Percentiles rank a stretch among this genome's conserved stretches.
These are phyloP conservation scores for Petrocephalus sullivani DNA, from an alignment of 2,797 vertebrate species.

Conservation along the genomic window DNA sequence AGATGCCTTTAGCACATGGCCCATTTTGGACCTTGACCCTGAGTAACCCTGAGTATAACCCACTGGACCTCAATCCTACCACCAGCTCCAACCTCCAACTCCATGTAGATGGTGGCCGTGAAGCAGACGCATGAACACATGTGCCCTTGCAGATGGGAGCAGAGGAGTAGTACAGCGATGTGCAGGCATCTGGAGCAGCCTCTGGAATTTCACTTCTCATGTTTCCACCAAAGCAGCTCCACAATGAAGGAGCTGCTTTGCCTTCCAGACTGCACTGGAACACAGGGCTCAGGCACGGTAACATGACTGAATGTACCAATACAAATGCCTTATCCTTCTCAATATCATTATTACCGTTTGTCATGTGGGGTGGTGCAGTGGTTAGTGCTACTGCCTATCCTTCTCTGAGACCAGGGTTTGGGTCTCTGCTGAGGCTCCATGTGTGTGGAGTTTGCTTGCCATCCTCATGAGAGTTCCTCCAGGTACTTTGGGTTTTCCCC, in stretches of 20 bases:
- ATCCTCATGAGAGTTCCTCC: neutral
- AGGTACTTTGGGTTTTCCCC: neutral
- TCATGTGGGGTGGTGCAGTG: neutral
- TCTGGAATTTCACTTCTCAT: neutral
- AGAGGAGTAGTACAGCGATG: neutral
- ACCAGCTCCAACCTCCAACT: neutral
- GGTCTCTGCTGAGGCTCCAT: neutral
- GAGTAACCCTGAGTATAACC: slow-evolving; percentile 52
- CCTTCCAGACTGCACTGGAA: neutral
- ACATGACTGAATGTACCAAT: neutral
- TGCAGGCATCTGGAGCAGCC: neutral
- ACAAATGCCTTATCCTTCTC: neutral
- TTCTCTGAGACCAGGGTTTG: neutral
- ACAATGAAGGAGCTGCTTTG: neutral
- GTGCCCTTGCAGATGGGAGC: neutral
- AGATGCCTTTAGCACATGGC: slow-evolving; percentile 56
- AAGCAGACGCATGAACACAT: neutral
- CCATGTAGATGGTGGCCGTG: neutral
- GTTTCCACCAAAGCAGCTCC: neutral
- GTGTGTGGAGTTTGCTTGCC: neutral
- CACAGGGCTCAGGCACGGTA: too few species aligned
- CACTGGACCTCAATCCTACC: slow-evolving; percentile 34
- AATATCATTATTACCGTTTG: neutral
- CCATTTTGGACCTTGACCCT: slow-evolving; percentile 40
- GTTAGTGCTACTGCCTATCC: neutral